Evolutionary conservation across 2,797 vertebrate genomes (phyloP).

Genomic region (Rhyacichthys aspro): DNA sequence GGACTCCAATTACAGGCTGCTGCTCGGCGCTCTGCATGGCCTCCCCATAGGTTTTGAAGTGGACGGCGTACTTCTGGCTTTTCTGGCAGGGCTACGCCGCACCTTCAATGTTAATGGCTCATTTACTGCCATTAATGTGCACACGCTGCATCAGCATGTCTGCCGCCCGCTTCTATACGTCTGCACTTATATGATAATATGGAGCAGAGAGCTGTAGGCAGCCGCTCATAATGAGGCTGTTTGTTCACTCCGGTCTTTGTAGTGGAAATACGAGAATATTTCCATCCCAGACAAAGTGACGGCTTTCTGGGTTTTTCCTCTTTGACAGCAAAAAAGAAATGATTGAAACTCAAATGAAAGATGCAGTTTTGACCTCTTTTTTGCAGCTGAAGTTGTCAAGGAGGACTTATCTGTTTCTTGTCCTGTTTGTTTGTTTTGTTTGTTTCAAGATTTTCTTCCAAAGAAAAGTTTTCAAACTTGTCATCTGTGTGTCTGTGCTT

Average conservation of each 20-base stretch:
- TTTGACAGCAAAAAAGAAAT: constrained; percentile 32
- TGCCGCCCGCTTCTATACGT: constrained; percentile 38
- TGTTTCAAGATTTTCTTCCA: constrained; percentile 23
- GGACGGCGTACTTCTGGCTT: constrained; percentile 71
- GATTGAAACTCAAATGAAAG: constrained; percentile 48
- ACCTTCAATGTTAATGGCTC: constrained; percentile 83
- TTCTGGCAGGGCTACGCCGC: constrained; percentile 65
- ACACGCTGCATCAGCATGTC: constrained; percentile 72
- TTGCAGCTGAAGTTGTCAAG: constrained; percentile 6
- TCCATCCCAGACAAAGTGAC: constrained; percentile 38
- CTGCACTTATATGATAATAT: constrained; percentile 63
- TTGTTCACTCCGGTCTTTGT: constrained; percentile 47
- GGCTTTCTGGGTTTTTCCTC: constrained; percentile 22
- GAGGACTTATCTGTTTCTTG: neutral
- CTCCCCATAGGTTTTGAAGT: constrained; percentile 71
- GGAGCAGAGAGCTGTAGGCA: constrained; percentile 45
- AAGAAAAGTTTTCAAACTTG: constrained; percentile 7
- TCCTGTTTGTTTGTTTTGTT: constrained; percentile 23
- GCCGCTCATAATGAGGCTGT: constrained; percentile 37
- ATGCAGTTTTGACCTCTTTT: constrained; percentile 8
- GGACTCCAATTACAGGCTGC: constrained; percentile 64
- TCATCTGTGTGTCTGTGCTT: constrained; percentile 26
- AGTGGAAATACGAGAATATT: constrained; percentile 59
- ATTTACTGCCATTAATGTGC: constrained; percentile 76
- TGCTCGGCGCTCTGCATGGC: constrained; percentile 61